phyloP scores from a whole-genome alignment of 2,113 vertebrate species.

The Brachypteracias leptosomus region DNA sequence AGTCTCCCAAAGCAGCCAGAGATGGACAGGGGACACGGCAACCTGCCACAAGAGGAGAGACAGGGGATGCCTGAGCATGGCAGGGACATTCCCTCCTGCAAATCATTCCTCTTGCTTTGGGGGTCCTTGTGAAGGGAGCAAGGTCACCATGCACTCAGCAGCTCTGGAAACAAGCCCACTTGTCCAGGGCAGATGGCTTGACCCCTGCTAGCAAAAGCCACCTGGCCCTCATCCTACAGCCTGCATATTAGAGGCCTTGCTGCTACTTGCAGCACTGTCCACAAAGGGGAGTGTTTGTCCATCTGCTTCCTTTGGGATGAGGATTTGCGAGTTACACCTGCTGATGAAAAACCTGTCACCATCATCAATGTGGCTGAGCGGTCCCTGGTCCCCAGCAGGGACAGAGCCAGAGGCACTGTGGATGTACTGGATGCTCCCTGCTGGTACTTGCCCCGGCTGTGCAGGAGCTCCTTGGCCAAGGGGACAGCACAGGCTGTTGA shows the following conservation, averaged over 20 bases:
- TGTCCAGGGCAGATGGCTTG: background rate
- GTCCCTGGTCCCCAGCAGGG: background rate
- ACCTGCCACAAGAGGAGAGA: background rate
- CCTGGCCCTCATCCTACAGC: background rate
- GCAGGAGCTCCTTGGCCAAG: background rate
- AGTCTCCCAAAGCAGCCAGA: background rate
- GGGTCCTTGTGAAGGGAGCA: background rate
- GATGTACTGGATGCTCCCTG: background rate
- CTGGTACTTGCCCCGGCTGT: accelerated
- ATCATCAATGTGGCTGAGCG: background rate
- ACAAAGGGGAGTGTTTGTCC: background rate
- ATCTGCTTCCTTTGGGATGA: accelerated
- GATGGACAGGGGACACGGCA: accelerated
- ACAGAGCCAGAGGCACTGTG: accelerated
- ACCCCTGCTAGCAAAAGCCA: background rate
- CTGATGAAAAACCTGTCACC: background rate
- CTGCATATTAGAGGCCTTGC: background rate
- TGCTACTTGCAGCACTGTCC: background rate
- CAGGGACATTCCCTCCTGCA: background rate
- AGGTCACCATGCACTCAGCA: background rate
- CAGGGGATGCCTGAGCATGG: background rate
- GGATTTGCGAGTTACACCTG: background rate
- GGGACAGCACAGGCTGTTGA: background rate
- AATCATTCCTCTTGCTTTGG: background rate
- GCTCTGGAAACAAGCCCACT: background rate